Evolutionary conservation across 2,888 invertebrate species (phyloP).

Genomic region (Eupithecia pulchellata): DNA sequence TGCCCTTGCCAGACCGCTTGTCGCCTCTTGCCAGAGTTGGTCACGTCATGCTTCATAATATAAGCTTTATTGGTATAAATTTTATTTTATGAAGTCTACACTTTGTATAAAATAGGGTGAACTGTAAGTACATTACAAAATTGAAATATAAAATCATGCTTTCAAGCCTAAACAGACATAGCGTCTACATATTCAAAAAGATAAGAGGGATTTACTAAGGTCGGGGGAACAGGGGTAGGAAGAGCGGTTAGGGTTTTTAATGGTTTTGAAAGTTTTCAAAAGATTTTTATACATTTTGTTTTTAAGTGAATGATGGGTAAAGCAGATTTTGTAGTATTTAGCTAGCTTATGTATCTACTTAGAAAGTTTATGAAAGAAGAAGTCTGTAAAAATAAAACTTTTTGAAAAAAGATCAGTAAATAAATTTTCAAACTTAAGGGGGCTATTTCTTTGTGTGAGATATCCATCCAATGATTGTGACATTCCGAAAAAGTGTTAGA

Average conservation of each 20-base stretch:
- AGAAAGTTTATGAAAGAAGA: too few relatives aligned
- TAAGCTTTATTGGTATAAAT: too few relatives aligned
- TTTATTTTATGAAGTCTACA: too few relatives aligned
- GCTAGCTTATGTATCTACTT: background rate
- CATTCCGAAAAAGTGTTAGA: too few relatives aligned
- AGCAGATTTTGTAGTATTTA: background rate
- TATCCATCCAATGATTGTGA: too few relatives aligned
- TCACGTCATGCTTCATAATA: background rate
- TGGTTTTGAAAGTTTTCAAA: background rate
- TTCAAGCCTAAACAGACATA: background rate
- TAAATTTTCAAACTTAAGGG: too few relatives aligned
- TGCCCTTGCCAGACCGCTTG: slow-evolving; percentile 10
- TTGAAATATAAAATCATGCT: background rate
- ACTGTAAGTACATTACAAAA: background rate
- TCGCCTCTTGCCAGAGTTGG: background rate
- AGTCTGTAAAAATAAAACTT: too few relatives aligned
- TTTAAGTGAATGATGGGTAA: background rate
- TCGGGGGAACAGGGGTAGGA: background rate
- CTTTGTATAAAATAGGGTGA: background rate
- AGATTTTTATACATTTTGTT: background rate
- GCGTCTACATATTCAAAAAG: background rate
- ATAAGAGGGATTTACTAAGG: slow-evolving; percentile 20
- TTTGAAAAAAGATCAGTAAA: too few relatives aligned
- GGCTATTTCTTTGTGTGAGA: too few relatives aligned
- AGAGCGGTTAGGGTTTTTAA: background rate